Evolutionary conservation across 2,888 invertebrate species (phyloP).

Genomic region (Acrobasis suavella): DNA sequence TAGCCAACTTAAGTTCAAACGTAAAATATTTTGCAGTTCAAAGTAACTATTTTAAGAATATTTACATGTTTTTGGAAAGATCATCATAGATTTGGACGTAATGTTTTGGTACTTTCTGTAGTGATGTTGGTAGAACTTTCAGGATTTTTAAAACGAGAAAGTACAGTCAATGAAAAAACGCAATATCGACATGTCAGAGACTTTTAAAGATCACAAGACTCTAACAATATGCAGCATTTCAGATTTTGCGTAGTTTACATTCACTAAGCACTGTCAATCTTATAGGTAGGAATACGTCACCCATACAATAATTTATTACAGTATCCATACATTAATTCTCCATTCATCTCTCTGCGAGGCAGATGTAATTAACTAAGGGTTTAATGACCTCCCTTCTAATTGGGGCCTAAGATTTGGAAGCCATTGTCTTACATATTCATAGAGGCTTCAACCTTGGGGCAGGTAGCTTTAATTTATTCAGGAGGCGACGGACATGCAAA

Average conservation of each 20-base stretch:
- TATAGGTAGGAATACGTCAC: neutral
- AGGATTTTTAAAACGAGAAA: too few relatives aligned
- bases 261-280: neutral
- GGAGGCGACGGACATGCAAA: slow-evolving; percentile 78
- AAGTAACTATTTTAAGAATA: too few relatives aligned
- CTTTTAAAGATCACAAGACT: too few relatives aligned
- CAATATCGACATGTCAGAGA: too few relatives aligned
- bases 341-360: slow-evolving; percentile 51
- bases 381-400: slow-evolving; percentile 74
- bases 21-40: too few relatives aligned
- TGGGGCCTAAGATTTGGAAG: slow-evolving; percentile 78
- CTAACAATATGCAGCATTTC: too few relatives aligned
- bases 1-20: neutral
- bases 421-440: slow-evolving; percentile 82
- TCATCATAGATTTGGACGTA: too few relatives aligned
- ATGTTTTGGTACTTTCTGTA: too few relatives aligned
- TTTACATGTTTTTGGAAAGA: too few relatives aligned
- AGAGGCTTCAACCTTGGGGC: slow-evolving; percentile 65
- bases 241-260: too few relatives aligned
- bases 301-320: slow-evolving; percentile 35
- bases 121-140: too few relatives aligned
- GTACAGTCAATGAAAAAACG: too few relatives aligned
- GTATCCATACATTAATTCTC: slow-evolving; percentile 43
- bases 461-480: slow-evolving; percentile 79
- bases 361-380: slow-evolving; percentile 69